Conservation (phyloP, 2,797 vertebrate genomes). For the Silurus aristotelis region DNA sequence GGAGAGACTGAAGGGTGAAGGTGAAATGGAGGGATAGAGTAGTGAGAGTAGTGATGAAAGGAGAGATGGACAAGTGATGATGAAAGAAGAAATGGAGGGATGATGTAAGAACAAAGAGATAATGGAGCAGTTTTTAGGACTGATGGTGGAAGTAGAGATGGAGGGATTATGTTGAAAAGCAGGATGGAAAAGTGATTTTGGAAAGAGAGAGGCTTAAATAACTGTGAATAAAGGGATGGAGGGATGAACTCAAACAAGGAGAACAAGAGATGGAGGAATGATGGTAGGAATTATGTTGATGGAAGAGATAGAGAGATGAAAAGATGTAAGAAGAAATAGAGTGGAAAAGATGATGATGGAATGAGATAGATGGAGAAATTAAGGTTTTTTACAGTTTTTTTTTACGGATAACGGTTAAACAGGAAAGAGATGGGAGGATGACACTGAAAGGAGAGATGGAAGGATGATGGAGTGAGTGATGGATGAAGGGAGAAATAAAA, state of each 20-base stretch:
- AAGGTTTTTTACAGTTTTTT: no score
- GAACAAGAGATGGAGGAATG: neutral
- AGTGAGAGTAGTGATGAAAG: no score
- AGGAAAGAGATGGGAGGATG: constrained; percentile 8
- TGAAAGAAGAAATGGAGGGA: neutral
- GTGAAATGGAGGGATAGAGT: neutral
- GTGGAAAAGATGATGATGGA: neutral
- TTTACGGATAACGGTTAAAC: neutral
- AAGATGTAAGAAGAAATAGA: no score
- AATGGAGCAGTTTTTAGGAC: neutral
- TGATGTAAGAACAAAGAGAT: neutral
- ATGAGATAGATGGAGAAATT: neutral
- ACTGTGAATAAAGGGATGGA: no score
- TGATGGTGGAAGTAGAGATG: neutral
- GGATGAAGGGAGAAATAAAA: constrained; percentile 33
- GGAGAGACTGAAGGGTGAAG: neutral
- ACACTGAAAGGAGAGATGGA: neutral
- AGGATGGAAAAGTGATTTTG: neutral
- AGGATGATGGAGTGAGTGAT: constrained; percentile 23
- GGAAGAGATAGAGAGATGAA: neutral
- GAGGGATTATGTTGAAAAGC: no score
- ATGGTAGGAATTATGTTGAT: neutral
- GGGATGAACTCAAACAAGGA: neutral
- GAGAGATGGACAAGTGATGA: neutral
- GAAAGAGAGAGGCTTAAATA: neutral